A percentile compares a stretch with the other conserved stretches of the same genome.
phyloP scores from a whole-genome alignment of 2,797 vertebrate genomes.

The Fratercula arctica region DNA sequence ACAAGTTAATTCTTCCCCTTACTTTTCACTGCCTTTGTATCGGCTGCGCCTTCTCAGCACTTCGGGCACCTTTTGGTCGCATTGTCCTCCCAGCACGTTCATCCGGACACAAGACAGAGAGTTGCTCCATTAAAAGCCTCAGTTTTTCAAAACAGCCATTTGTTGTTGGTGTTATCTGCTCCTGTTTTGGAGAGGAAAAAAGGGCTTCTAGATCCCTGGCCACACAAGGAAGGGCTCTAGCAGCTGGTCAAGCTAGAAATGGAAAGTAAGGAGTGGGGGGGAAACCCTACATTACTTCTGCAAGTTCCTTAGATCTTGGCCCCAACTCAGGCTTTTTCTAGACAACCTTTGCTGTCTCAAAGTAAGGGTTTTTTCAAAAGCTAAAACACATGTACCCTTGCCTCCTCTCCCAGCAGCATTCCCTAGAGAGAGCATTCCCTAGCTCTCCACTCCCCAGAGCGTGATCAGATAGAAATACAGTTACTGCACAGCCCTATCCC shows the following conservation, averaged over 20 bases:
- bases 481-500: neutral
- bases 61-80: rapidly evolving
- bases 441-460: neutral
- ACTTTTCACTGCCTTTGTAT: rapidly evolving
- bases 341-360: neutral
- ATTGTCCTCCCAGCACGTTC: neutral
- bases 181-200: neutral
- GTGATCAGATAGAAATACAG: rapidly evolving
- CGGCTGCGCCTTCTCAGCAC: neutral
- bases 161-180: neutral
- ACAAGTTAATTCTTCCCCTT: neutral
- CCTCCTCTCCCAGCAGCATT: neutral
- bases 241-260: neutral
- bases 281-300: neutral
- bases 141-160: neutral
- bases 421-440: too few relatives aligned
- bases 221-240: neutral
- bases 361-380: rapidly evolving
- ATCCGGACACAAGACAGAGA: neutral
- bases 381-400: rapidly evolving
- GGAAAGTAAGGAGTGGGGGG: rapidly evolving
- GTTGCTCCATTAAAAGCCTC: neutral
- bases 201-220: neutral
- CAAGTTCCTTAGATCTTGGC: neutral
- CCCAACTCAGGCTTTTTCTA: neutral